phyloP scores from a whole-genome alignment of 2,113 vertebrate genomes.

The Mustelus asterias region DNA sequence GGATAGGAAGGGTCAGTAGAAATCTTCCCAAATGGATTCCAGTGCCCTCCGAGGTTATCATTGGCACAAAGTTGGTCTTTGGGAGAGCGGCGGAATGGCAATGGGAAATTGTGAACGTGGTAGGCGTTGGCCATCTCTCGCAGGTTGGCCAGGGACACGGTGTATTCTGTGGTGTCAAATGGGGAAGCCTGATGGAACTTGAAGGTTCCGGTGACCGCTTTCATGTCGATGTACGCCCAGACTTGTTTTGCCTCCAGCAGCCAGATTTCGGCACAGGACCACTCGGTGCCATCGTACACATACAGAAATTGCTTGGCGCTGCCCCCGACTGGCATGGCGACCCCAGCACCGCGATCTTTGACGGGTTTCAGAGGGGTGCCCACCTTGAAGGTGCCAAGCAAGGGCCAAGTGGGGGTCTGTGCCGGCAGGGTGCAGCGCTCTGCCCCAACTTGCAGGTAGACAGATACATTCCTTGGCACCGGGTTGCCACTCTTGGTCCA shows the following conservation, averaged over 20 bases:
- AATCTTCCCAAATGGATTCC: constrained; percentile 60
- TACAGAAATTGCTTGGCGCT: constrained; percentile 47
- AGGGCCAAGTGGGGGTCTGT: constrained; percentile 39
- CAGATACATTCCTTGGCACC: constrained; percentile 29
- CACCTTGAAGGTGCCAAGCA: constrained; percentile 49
- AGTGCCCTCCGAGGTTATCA: constrained; percentile 60
- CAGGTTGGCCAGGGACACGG: constrained; percentile 55
- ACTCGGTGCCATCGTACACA: constrained; percentile 42
- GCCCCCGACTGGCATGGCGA: background rate
- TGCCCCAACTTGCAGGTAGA: constrained; percentile 45
- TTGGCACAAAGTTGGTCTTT: constrained; percentile 51
- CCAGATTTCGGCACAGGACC: constrained; percentile 53
- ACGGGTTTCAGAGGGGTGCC: constrained; percentile 48
- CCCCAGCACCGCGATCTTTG: constrained; percentile 52
- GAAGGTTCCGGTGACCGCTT: constrained; percentile 55
- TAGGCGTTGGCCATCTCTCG: constrained; percentile 46
- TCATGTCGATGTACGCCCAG: constrained; percentile 57
- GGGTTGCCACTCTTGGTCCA: constrained; percentile 41
- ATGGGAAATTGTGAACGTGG: constrained; percentile 61
- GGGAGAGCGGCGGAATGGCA: constrained; percentile 47
- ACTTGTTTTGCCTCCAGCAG: constrained; percentile 51
- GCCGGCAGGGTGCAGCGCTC: constrained; percentile 43
- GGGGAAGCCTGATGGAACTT: constrained; percentile 59
- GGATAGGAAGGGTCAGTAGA: constrained; percentile 49
- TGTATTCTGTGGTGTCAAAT: constrained; percentile 57